phyloP scores from a whole-genome alignment of 2,797 vertebrate genomes.

The Bovichtus diacanthus region DNA sequence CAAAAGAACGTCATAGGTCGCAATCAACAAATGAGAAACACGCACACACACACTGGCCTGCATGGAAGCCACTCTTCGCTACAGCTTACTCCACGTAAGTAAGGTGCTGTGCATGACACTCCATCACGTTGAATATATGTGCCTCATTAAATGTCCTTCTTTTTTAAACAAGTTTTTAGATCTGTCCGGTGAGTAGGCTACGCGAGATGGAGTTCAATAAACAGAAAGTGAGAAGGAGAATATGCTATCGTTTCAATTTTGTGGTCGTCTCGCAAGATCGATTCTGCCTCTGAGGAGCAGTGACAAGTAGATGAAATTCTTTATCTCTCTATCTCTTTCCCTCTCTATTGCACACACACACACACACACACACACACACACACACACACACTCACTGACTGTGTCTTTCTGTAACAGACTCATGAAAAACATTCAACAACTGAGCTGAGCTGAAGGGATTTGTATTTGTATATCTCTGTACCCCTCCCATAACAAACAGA shows the following conservation, averaged over 20 bases:
- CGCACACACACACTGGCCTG: not conserved
- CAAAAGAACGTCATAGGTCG: not conserved
- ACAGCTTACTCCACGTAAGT: not conserved
- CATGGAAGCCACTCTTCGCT: not conserved
- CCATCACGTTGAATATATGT: not conserved
- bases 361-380: not conserved
- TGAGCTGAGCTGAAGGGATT: slow-evolving; percentile 38
- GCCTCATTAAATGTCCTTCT: not conserved
- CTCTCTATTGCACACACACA: not conserved
- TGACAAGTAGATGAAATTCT: slow-evolving; percentile 54
- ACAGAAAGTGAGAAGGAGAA: slow-evolving; percentile 7
- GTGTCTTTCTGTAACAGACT: not conserved
- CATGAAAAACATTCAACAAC: slow-evolving; percentile 25
- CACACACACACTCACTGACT: not conserved
- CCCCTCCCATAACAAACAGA: slow-evolving; percentile 11
- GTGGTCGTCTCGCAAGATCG: slow-evolving; percentile 35
- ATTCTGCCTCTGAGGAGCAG: slow-evolving; percentile 41
- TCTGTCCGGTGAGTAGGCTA: not conserved
- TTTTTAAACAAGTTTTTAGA: not conserved
- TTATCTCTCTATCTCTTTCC: slow-evolving; percentile 7
- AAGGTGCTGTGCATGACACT: too few species aligned
- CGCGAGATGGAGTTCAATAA: slow-evolving; percentile 1
- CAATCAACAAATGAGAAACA: not conserved
- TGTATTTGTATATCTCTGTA: slow-evolving; percentile 13
- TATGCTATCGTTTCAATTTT: slow-evolving; percentile 43